phyloP scores from a whole-genome alignment of 2,797 vertebrate genomes.

The Tenualosa thibaudeaui region DNA sequence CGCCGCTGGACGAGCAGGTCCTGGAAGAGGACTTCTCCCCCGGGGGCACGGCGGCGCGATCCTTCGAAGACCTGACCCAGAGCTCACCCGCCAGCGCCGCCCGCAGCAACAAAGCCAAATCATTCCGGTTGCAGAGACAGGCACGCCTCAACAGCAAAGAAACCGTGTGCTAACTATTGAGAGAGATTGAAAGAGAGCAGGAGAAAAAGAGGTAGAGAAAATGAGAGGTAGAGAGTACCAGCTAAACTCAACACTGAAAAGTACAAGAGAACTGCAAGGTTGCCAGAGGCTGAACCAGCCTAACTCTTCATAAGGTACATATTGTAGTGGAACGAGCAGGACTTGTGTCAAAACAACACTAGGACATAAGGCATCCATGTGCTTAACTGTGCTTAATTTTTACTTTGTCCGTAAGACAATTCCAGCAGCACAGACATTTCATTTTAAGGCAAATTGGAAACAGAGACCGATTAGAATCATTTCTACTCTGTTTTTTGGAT shows the following conservation, averaged over 20 bases:
- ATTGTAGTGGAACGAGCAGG: slow-evolving; percentile 18
- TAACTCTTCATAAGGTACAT: slow-evolving; percentile 2
- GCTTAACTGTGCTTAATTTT: background rate
- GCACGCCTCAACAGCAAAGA: slow-evolving; percentile 86
- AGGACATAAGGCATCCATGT: background rate
- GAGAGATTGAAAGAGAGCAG: background rate
- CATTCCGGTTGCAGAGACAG: slow-evolving; percentile 79
- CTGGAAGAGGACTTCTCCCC: slow-evolving; percentile 84
- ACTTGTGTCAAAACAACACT: slow-evolving; percentile 3
- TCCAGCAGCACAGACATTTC: background rate
- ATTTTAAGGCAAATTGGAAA: background rate
- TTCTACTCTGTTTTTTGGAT: background rate
- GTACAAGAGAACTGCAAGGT: background rate
- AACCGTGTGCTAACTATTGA: slow-evolving; percentile 84
- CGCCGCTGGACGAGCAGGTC: slow-evolving; percentile 77
- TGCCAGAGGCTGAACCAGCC: background rate
- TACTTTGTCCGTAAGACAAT: background rate
- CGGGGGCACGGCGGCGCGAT: slow-evolving; percentile 73
- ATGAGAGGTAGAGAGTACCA: background rate
- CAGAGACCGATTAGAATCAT: background rate
- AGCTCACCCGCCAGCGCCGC: slow-evolving; percentile 48
- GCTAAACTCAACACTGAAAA: background rate
- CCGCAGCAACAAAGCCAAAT: slow-evolving; percentile 74
- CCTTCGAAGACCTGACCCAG: slow-evolving; percentile 91
- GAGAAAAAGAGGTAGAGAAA: background rate